phyloP scores from a whole-genome alignment of 2,888 invertebrate species.

The Pyrochroa serraticornis region DNA sequence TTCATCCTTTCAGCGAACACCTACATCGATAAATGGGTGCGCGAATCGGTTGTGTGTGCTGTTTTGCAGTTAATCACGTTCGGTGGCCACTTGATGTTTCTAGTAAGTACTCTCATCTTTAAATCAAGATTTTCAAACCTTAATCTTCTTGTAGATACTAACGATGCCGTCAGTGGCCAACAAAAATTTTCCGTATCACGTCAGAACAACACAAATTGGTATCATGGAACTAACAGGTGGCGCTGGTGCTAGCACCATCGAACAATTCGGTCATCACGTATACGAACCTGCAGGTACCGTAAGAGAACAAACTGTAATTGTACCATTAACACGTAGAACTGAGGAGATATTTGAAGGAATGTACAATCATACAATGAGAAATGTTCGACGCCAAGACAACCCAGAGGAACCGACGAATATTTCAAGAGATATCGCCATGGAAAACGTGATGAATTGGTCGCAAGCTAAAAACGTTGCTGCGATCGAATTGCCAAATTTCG shows the following conservation, averaged over 20 bases:
- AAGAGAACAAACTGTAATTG: constrained; percentile 65
- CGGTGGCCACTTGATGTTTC: constrained; percentile 69
- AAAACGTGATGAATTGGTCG: constrained; percentile 56
- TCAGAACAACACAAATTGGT: constrained; percentile 82
- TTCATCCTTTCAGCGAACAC: constrained; percentile 79
- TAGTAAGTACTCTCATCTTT: constrained; percentile 59
- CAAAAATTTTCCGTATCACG: constrained; percentile 90
- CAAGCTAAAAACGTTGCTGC: constrained; percentile 51
- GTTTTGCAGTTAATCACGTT: constrained; percentile 68
- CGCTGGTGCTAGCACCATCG: constrained; percentile 61
- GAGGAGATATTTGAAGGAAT: constrained; percentile 64
- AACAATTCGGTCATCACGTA: constrained; percentile 68
- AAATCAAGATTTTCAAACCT: not conserved
- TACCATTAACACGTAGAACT: constrained; percentile 65
- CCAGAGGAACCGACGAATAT: constrained; percentile 2
- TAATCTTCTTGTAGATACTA: constrained; percentile 65
- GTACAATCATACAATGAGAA: constrained; percentile 44
- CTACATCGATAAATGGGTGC: constrained; percentile 80
- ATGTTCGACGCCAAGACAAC: not conserved
- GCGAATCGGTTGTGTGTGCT: constrained; percentile 75
- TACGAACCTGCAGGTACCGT: constrained; percentile 64
- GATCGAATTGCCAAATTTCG: constrained; percentile 40
- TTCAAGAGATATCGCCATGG: constrained; percentile 43
- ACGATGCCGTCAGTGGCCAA: constrained; percentile 87
- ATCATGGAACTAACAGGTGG: constrained; percentile 65